Conservation (phyloP, 2,888 invertebrate genomes). For the Anaspis maculata region DNA sequence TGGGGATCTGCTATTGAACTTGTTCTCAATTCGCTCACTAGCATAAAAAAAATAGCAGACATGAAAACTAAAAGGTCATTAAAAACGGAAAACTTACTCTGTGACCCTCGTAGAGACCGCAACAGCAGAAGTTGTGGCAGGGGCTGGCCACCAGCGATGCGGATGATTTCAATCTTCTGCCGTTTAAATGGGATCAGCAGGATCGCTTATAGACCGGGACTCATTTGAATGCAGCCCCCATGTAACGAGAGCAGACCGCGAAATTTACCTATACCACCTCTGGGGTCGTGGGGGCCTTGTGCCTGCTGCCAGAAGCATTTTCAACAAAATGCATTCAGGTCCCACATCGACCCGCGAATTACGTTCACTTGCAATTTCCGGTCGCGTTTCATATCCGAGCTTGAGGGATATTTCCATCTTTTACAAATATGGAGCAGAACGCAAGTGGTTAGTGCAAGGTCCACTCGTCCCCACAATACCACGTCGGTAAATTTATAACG, state of each 20-base stretch:
- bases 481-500: no score
- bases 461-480: no score
- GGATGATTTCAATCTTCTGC: slow-evolving; percentile 31
- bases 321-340: neutral
- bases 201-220: slow-evolving; percentile 16
- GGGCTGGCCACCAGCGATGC: slow-evolving; percentile 20
- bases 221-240: slow-evolving; percentile 26
- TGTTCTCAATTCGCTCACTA: no score
- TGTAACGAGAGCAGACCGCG: slow-evolving; percentile 18
- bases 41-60: no score
- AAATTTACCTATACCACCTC: neutral
- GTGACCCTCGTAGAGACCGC: no score
- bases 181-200: slow-evolving; percentile 29
- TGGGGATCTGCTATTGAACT: no score
- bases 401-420: no score
- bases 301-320: neutral
- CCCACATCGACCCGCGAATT: neutral
- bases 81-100: no score
- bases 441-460: no score
- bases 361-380: neutral
- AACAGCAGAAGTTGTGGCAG: slow-evolving; percentile 1
- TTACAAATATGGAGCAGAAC: no score
- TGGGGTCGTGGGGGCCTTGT: neutral
- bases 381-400: no score
- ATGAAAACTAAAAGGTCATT: no score